Base-by-base conservation (phyloP, 2,113 vertebrate genomes). In the Spheniscus mendiculus region DNA sequence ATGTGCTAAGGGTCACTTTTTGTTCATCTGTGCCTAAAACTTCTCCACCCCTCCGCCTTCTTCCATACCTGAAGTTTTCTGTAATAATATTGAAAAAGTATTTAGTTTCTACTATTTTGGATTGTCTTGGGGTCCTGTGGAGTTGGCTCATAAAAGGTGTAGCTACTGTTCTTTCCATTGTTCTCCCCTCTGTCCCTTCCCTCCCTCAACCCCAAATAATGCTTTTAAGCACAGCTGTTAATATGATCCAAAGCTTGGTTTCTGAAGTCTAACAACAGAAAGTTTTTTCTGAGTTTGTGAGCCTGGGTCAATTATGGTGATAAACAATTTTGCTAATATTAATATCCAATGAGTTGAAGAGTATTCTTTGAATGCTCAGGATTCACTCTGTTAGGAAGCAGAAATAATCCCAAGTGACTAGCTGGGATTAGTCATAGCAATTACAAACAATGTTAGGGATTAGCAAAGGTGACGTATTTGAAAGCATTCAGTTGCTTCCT, bases 381-480 rank as follows among this genome's bases (percentile, higher is more conserved):
- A 78, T 88, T 93, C 67, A 63, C 20, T 96, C 76, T 59, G 32
- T 82, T 83, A 72, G 58, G 74, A 87, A 81, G 47, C 29, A 87
- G 90, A 90, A 95, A 87, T 74, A 90, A 94, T 89, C 89, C 63
- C 90, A 82, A 86, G 47, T 87, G 90, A 93, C 76, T 89, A 44
- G 7, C 72, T 89, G 52, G 77, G 89, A 94, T 94, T 93, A 94
- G 91, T 95, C 94, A 96, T 1, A 2, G 76, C 86, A 95, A 63
- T 89, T 92, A 72, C 63, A 81, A 80, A 73, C 53, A 86, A 13
- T 90, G 44, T 40, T 72, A 45, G 44, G 80, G 77, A 95, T 95
- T 95, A 95, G 42, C 34, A 80, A 80, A 94, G 55, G 90, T 93
- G 83, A 93, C 92, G 14, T 50, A 78, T 74, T 95, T 86, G 63